Evolutionary conservation across 1,140 invertebrate genomes (phyloP), one percentile per base, ranked within the genome.

Genomic region (Rhyzopertha dominica): DNA sequence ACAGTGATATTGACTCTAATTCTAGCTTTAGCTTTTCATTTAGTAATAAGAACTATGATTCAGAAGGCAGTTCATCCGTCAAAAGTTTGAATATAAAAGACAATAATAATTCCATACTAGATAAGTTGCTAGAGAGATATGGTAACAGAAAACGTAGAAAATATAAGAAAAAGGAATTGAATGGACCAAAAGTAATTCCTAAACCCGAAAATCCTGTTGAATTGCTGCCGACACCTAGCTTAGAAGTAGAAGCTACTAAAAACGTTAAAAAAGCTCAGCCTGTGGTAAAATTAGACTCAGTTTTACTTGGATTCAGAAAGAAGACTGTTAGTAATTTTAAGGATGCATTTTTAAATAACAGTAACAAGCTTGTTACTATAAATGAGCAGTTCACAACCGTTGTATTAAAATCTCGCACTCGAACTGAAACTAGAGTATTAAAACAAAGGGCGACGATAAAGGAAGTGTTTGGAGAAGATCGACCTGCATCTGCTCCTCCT

Each of bases 401-500:
- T 14, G 76, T 87, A 12, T 58, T 87, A 31, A 82, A 84, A 56
- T 82, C 82, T 17, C 71, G 85, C 50, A 87, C 85, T 4, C 72
- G 85, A 53, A 86, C 80, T 12, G 82, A 87, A 62, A 85, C 80
- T n/a, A 74, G 82, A 49, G 73, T 84, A 13, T 66, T 85, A 55
- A 84, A 85, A 63, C 80, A 85, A 53, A 73, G 82, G 53, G 82
- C 84, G 7, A 86, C 82, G 1, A 87, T 87, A 20, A 78, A 82
- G 48, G 84, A 86, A 65, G 83, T 87, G 1, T 89, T 87, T 62
- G 84, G 84, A 2, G 83, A 82, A 23, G 78, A 82, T 58, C 65
- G 81, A 5, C 81, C 82, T 0, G 80, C 81, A 0, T 75, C 74
- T 2, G 74, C 74, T 1, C 74, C 74, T 13, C 73, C 74, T 3